Base-by-base conservation (phyloP, 2,888 invertebrate genomes). In the Mechanitis messenoides region DNA sequence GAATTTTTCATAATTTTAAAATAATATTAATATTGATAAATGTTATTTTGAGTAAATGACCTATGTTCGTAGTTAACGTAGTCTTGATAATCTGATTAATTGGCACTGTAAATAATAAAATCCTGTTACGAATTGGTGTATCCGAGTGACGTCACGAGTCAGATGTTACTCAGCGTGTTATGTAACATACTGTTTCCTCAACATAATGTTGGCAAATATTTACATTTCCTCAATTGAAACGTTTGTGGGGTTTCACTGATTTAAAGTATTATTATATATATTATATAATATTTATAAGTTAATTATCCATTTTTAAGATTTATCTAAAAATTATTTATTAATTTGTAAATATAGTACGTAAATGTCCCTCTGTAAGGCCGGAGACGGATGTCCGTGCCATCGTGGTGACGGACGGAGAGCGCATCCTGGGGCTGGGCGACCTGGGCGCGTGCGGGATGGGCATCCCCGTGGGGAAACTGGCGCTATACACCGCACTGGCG, bases 371-470 rank as follows among this genome's bases (percentile, higher is more conserved):
- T 33, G 35, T 31, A 74, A 95, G 95, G 95, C 97, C 97, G 0
- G 96, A 96, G 79, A 89, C 92, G 33, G 96, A 97, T 78, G 94
- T 97, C 3, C 92, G 96, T 4, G 97, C 96, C 0, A 94, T 97
- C 73, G 97, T 98, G 9, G 98, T 99, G 53, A 99, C 99, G 0
- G 99, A 99, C 81, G 99, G 99, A 20, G 99, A 99, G 85, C 93
- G 99, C 60, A 99, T 99, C 81, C 91, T 99, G 61, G 99, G 99
- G 3, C 91, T 99, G 59, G 99, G 99, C 2, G 99, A 99, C 87
- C 91, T 99, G 68, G 99, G 99, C 6, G 97, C 97, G 3, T 95
- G 96, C 80, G 99, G 99, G 11, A 99, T 99, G 98, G 99, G 99
- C 68, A 99, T 99, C 76, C 99, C 99, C 1, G 95, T 98, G 53